Evolutionary conservation across 2,113 vertebrate species (phyloP), one percentile per base, ranked within the genome.

Genomic region (Euleptes europaea): DNA sequence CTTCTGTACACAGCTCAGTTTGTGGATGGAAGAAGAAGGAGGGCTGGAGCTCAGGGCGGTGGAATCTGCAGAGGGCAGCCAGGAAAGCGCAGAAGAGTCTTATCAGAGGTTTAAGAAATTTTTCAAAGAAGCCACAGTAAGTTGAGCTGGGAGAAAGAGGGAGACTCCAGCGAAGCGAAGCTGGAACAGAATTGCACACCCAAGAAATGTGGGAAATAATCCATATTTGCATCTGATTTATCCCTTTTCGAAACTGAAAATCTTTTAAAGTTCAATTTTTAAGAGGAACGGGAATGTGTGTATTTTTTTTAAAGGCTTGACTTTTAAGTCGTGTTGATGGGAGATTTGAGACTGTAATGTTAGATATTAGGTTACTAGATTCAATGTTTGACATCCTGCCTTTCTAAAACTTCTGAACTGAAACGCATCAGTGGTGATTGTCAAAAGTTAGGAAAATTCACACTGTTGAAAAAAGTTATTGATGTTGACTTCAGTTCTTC

Each of bases 11-110:
- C 92, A 99, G 98, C 96, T 99, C 82, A 97, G 94, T 15, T 80
- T 95, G 85, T 99, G 98, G 98, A 96, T 98, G 93, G 95, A 97
- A 0, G 92, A 91, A 15, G 97, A 98, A 84, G 98, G 97, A 21
- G 97, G 96, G 2, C 90, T 33, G 0, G 92, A 87, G 83, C 95
- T 98, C 74, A 93, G 92, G 81, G 95, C 95, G 23, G 96, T 97
- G 51, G 94, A 95, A 19, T 92, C 95, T 0, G 93, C 95, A 33
- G 94, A 97, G 0, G 90, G 95, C 70, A 95, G 96, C 33, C 92
- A 94, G 8, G 85, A 97, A 42, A 84, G 74, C 17, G 92, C 96
- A 83, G 97, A 97, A 91, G 92, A 95, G 78, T 94, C 95, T 0
- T 82, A 97, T 0, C 80, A 95, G 2, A 95, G 84, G 78, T 98